Percentiles rank a stretch among this genome's conserved stretches.
Evolutionary conservation across 1,140 invertebrate species (phyloP).

Genomic region (Brachionus paranguensis): DNA sequence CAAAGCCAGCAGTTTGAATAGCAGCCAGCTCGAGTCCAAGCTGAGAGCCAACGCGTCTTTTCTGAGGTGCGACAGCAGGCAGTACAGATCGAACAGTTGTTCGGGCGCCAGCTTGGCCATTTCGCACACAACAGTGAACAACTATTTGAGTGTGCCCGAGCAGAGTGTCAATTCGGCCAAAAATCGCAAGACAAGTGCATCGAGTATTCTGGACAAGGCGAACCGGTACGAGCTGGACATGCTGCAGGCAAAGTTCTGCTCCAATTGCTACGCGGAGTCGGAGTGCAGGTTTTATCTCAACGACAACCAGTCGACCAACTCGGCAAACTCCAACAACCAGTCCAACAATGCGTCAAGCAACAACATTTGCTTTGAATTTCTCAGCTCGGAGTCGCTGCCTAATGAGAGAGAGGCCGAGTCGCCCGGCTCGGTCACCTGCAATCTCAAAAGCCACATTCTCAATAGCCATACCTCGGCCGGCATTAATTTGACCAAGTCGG

Average conservation of each 20-base stretch:
- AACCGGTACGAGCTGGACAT: neutral
- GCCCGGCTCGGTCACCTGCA: no score
- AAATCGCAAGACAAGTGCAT: neutral
- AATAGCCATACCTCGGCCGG: neutral
- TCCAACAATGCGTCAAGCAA: neutral
- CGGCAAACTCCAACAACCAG: neutral
- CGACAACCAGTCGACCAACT: neutral
- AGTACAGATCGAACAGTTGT: neutral
- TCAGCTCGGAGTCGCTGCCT: neutral
- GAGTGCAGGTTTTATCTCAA: neutral
- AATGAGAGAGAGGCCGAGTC: neutral
- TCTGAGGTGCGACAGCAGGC: neutral
- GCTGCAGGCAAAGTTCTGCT: neutral
- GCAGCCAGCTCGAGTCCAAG: neutral
- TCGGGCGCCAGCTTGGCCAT: neutral
- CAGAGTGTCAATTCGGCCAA: neutral
- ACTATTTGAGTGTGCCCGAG: slow-evolving; percentile 12
- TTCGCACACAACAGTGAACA: neutral
- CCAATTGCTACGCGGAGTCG: neutral
- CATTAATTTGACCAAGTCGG: neutral
- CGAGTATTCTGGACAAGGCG: neutral
- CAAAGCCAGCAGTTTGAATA: neutral
- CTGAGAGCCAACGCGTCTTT: neutral
- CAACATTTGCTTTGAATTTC: neutral
- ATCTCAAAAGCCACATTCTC: neutral